These are phyloP conservation scores for Bradypus variegatus DNA, from an alignment of 2,797 vertebrate genomes.

Conservation along the genomic window DNA sequence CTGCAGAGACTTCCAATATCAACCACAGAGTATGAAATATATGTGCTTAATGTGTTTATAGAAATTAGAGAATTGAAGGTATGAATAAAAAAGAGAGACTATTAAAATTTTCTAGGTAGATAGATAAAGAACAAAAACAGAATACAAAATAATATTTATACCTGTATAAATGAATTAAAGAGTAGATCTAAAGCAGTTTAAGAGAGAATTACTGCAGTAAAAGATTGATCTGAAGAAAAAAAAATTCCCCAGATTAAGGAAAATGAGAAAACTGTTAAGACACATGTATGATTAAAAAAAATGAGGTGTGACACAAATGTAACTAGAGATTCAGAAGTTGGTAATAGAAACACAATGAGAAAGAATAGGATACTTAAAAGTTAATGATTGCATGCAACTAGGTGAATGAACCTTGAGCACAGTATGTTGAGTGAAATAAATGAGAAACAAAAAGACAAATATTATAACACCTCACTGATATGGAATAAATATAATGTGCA, in stretches of 20 bases:
- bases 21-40: neutral
- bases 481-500: no score
- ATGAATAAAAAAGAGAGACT: neutral
- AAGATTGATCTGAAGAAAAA: neutral
- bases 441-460: no score
- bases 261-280: neutral
- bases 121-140: neutral
- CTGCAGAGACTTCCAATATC: neutral
- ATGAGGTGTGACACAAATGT: neutral
- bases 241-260: neutral
- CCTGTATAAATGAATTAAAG: neutral
- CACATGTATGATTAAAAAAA: neutral
- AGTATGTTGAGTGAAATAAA: no score
- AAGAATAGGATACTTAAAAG: neutral
- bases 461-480: no score
- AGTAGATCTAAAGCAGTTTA: neutral
- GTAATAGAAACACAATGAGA: neutral
- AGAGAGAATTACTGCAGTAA: neutral
- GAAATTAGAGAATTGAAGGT: neutral
- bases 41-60: neutral
- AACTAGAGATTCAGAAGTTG: neutral
- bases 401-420: no score
- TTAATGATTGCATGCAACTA: neutral
- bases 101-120: neutral
- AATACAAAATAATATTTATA: neutral